Base-by-base conservation (phyloP, 2,888 invertebrate genomes). In the Alloplasta piceator region DNA sequence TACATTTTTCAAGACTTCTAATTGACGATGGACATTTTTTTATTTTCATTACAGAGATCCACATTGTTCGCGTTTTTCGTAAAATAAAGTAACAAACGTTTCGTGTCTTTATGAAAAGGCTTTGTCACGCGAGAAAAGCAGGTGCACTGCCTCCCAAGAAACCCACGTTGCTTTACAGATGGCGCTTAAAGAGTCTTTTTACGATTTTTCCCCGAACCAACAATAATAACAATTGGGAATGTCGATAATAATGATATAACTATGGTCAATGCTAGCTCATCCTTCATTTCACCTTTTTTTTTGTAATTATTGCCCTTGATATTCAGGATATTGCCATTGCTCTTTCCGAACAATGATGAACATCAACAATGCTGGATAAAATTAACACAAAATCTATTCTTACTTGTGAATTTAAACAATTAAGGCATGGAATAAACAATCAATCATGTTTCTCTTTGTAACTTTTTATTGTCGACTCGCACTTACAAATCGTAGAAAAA, bases 401-500 rank as follows among this genome's bases (percentile, higher is more conserved):
- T 26, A 26, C 26, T 26, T 26, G 26, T 26, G 26, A 26, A 26
- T 26, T 3, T 26, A 26, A 26, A 26, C 26, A 26, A 26, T 26
- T 26, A 26, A 26, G 3, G 26, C 1, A 26, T 26, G 1, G 3
- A 26, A 26, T 26, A 26, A 3, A 26, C 26, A 26, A 26, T 26
- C 26, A 26, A 26, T 26, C 26, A 26, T 26, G 3, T 26, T 26
- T 26, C 26, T 26, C 26, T 26, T 26, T 26, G 26, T 26, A 26
- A 3, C 26, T 3, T 26, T 87, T 89, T 86, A 87, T 88, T 86
- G 66, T 85, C 83, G 84, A 85, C 79, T 85, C 75, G 76, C 84
- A 87, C 86, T 87, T 89, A 87, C 84, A 89, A 87, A 85, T 83
- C 85, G 86, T 89, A 87, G 79, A 87, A 75, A 88, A 88, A 89